Evolutionary conservation across 2,113 vertebrate genomes (phyloP).

Genomic region (Triplophysa tibetana): DNA sequence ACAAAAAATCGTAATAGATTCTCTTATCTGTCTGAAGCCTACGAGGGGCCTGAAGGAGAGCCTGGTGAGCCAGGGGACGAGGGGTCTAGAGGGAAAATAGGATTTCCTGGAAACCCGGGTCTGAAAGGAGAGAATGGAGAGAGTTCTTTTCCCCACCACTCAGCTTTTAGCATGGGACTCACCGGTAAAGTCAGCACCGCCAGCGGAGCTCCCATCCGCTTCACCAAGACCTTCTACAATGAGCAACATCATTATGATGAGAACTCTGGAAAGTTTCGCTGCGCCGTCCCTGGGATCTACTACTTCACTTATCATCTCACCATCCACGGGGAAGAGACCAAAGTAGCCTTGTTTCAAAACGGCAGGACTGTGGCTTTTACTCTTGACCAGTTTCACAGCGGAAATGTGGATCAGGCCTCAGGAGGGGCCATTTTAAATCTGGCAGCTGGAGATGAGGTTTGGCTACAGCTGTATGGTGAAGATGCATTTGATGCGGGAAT

Average conservation of each 20-base stretch:
- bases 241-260: constrained; percentile 78
- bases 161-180: constrained; percentile 82
- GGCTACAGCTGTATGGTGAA: constrained; percentile 79
- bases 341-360: constrained; percentile 79
- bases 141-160: constrained; percentile 69
- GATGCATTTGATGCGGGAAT: constrained; percentile 56
- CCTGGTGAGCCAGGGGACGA: constrained; percentile 61
- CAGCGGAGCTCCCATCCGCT: constrained; percentile 71
- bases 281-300: constrained; percentile 76
- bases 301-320: constrained; percentile 83
- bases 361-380: constrained; percentile 77
- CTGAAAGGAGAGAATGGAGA: constrained; percentile 75
- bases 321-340: constrained; percentile 75
- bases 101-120: constrained; percentile 71
- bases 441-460: constrained; percentile 76
- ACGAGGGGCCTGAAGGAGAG: constrained; percentile 72
- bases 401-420: constrained; percentile 79
- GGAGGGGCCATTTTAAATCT: constrained; percentile 76
- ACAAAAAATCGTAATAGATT: not conserved
- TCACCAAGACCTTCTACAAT: constrained; percentile 83
- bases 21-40: constrained; percentile 61
- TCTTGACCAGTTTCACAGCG: constrained; percentile 77
- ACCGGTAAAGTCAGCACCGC: constrained; percentile 51
- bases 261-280: constrained; percentile 81
- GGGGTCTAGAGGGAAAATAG: constrained; percentile 68